These are phyloP conservation scores for Miniopterus natalensis DNA, from an alignment of 2,113 vertebrate species.

Conservation along the genomic window DNA sequence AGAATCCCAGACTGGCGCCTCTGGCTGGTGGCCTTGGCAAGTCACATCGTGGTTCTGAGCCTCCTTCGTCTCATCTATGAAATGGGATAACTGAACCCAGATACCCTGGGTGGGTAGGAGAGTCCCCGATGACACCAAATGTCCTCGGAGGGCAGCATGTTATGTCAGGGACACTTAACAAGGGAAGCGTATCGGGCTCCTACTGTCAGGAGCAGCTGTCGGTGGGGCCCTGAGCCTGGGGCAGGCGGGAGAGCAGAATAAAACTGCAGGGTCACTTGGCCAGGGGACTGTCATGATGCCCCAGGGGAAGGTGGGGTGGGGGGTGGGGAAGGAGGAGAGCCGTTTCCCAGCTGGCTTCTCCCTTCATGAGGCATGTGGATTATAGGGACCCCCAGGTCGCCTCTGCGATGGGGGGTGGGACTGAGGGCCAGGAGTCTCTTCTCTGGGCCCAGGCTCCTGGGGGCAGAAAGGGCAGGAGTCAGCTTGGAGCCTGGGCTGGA, in stretches of 20 bases:
- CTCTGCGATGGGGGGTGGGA: neutral
- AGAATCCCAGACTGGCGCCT: neutral
- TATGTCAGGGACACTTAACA: neutral
- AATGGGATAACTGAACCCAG: neutral
- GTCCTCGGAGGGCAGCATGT: neutral
- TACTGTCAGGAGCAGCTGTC: neutral
- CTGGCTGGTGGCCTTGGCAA: neutral
- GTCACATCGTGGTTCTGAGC: neutral
- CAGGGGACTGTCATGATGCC: neutral
- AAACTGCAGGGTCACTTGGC: neutral
- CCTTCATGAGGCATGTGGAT: neutral
- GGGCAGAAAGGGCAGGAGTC: neutral
- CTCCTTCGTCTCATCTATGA: neutral
- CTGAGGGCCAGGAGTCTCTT: neutral
- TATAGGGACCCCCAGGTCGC: accelerated
- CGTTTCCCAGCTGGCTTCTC: accelerated
- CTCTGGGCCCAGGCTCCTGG: neutral
- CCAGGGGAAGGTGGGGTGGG: neutral
- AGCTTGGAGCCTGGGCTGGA: neutral
- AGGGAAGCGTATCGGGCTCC: neutral
- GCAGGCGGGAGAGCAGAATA: too few species aligned
- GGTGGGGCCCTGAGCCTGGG: neutral
- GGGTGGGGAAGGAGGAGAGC: neutral
- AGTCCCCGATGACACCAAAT: accelerated
- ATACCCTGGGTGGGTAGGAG: neutral